phyloP scores from a whole-genome alignment of 2,797 vertebrate genomes.

The Vespertilio murinus region DNA sequence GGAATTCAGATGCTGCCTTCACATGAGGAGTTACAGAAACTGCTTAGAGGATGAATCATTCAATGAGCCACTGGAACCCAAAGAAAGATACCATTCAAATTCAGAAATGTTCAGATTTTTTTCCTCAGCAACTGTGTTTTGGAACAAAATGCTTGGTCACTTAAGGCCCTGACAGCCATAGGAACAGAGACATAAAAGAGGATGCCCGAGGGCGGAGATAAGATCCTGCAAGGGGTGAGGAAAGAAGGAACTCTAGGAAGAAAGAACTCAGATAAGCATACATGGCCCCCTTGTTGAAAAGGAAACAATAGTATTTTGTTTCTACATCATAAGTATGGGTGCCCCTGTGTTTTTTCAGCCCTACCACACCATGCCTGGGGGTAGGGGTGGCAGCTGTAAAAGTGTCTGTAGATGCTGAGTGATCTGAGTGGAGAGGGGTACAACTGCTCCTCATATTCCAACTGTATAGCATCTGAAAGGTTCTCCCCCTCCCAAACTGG shows the following conservation, averaged over 20 bases:
- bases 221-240: conserved; percentile 65
- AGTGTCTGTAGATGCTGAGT: background rate
- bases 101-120: conserved; percentile 89
- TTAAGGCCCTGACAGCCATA: conserved; percentile 75
- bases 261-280: conserved; percentile 8
- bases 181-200: conserved; percentile 73
- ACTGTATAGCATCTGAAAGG: background rate
- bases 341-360: background rate
- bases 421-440: rapidly evolving
- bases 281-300: conserved; percentile 48
- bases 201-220: conserved; percentile 57
- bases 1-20: conserved; percentile 79
- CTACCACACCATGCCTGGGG: background rate
- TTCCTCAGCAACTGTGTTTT: conserved; percentile 87
- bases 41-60: conserved; percentile 84
- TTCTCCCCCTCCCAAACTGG: too few relatives aligned
- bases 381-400: rapidly evolving
- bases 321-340: background rate
- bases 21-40: conserved; percentile 83
- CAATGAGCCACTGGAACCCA: conserved; percentile 74
- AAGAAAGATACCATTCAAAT: conserved; percentile 84
- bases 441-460: background rate
- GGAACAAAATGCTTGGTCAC: conserved; percentile 82
- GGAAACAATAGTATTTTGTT: background rate
- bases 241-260: conserved; percentile 61